Percentiles rank a stretch among this genome's conserved stretches.
Evolutionary conservation across 2,797 vertebrate species (phyloP).

Genomic region (Neopelma chrysocephalum): DNA sequence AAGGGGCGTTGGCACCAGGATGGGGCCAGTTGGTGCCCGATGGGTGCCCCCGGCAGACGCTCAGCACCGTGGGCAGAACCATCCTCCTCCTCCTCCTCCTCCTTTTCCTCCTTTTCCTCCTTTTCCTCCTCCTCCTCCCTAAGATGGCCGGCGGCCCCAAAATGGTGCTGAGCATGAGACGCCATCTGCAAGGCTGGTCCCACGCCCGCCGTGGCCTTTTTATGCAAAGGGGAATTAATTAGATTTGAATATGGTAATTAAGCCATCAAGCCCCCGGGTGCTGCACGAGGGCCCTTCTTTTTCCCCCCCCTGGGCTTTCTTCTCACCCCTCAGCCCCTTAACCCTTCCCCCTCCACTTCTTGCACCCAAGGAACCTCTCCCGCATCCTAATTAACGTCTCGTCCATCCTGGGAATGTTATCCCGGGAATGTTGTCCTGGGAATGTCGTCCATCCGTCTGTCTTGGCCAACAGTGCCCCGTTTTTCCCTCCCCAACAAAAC

Average conservation of each 20-base stretch:
- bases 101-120: neutral
- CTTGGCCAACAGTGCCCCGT: neutral
- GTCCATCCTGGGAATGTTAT: neutral
- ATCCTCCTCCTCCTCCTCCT: neutral
- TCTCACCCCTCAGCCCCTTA: slow-evolving; percentile 16
- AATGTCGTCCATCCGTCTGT: neutral
- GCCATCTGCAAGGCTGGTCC: slow-evolving; percentile 54
- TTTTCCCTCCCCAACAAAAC: neutral
- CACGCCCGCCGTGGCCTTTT: slow-evolving; percentile 55
- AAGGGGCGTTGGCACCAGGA: rapidly evolving
- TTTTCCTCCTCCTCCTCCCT: neutral
- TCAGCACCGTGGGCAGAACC: neutral
- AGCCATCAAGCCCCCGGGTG: neutral
- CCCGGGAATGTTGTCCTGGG: too few species aligned
- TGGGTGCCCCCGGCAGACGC: neutral
- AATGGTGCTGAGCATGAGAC: slow-evolving; percentile 43
- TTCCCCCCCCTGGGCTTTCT: neutral
- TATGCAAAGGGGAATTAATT: slow-evolving; percentile 68
- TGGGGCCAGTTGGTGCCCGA: neutral
- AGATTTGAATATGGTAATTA: slow-evolving; percentile 71
- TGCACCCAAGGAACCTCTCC: neutral
- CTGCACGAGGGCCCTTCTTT: neutral
- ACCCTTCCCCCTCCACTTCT: neutral
- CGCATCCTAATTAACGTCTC: neutral
- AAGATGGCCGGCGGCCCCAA: slow-evolving; percentile 47